phyloP scores from a whole-genome alignment of 2,888 invertebrate species.

The Leptura quadrifasciata region DNA sequence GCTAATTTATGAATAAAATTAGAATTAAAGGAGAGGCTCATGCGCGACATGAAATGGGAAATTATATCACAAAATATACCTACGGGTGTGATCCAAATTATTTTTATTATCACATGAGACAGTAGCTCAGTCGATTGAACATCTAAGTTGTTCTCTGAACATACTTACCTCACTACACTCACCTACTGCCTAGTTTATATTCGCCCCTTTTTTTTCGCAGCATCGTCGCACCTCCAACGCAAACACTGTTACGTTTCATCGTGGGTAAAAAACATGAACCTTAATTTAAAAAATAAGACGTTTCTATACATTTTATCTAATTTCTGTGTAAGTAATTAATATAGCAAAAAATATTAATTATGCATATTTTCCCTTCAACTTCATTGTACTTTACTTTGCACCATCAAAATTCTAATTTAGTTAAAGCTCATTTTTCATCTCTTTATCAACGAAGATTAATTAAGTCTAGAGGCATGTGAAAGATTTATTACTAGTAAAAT shows the following conservation, averaged over 20 bases:
- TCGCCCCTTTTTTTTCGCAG: too few relatives aligned
- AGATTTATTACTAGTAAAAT: conserved; percentile 12
- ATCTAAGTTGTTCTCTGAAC: too few relatives aligned
- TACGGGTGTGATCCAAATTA: neutral
- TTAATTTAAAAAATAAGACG: too few relatives aligned
- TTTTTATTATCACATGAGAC: too few relatives aligned
- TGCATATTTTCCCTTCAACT: conserved; percentile 1
- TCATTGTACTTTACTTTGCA: conserved; percentile 3
- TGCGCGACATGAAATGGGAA: neutral
- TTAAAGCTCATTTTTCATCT: conserved; percentile 26
- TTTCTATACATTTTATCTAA: neutral
- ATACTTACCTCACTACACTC: too few relatives aligned
- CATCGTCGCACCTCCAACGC: too few relatives aligned
- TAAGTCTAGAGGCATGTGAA: conserved; percentile 12
- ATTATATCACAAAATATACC: neutral
- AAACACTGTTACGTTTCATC: too few relatives aligned
- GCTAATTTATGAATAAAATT: neutral
- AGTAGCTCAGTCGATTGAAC: too few relatives aligned
- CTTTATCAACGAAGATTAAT: conserved; percentile 22
- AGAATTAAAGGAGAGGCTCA: neutral
- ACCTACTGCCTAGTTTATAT: too few relatives aligned
- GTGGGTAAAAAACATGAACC: too few relatives aligned
- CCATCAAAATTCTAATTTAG: conserved; percentile 20
- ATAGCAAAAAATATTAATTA: conserved; percentile 10
- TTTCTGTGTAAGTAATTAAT: neutral